Conservation (phyloP, 2,888 invertebrate genomes). For the Drosophila pseudotalamancana region DNA sequence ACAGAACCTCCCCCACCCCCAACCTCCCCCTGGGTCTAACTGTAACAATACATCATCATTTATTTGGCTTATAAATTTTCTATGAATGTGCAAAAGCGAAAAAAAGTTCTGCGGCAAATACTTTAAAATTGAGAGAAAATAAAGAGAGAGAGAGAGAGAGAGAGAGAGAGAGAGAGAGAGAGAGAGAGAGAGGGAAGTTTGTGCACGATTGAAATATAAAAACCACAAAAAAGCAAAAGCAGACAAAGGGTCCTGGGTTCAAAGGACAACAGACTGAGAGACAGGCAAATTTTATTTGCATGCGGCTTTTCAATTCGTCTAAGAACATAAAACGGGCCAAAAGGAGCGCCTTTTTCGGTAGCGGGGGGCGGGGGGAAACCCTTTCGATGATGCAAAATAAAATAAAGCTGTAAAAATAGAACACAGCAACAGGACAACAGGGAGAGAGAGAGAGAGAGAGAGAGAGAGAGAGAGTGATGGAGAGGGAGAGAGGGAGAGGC, state of each 20-base stretch:
- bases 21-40: constrained; percentile 34
- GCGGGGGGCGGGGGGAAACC: no score
- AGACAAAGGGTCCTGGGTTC: constrained; percentile 41
- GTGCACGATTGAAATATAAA: constrained; percentile 73
- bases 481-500: constrained; percentile 38
- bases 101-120: constrained; percentile 28
- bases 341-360: constrained; percentile 7
- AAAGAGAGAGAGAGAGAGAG: no score
- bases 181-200: no score
- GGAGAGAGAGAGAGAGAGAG: neutral
- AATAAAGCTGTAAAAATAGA: constrained; percentile 55
- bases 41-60: constrained; percentile 68
- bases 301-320: constrained; percentile 75
- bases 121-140: no score
- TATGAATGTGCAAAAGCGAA: constrained; percentile 19
- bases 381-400: constrained; percentile 72
- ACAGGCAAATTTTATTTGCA: constrained; percentile 73
- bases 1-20: neutral
- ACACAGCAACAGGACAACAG: constrained; percentile 6
- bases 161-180: no score
- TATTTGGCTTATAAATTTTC: constrained; percentile 53
- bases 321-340: constrained; percentile 66
- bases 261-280: constrained; percentile 65
- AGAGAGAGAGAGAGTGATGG: neutral
- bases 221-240: constrained; percentile 54